phyloP scores from a whole-genome alignment of 2,888 invertebrate genomes.

The Drosophila ezoana region DNA sequence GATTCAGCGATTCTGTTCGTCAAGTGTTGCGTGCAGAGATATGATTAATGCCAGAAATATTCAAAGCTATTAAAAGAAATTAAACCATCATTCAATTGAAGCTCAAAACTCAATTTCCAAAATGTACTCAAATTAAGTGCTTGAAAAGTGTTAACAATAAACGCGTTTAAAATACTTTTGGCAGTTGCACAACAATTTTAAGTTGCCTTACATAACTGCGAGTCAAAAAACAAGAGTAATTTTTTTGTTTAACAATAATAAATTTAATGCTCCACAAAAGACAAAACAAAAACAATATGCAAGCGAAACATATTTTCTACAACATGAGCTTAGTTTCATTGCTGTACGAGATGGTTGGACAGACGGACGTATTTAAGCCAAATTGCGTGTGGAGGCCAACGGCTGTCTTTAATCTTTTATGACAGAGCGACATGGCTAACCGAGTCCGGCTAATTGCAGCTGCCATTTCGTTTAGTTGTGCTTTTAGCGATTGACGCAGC shows the following conservation, averaged over 20 bases:
- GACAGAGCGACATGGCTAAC: conserved; percentile 33
- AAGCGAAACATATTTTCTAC: conserved; percentile 47
- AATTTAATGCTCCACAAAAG: conserved; percentile 57
- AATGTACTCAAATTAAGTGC: conserved; percentile 50
- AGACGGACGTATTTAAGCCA: conserved; percentile 56
- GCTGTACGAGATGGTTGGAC: conserved; percentile 23
- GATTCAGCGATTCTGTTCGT: conserved; percentile 44
- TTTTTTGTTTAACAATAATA: conserved; percentile 55
- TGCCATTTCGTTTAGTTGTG: conserved; percentile 40
- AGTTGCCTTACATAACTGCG: conserved; percentile 53
- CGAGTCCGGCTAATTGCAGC: conserved; percentile 64
- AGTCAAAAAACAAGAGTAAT: conserved; percentile 20
- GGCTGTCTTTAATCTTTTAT: conserved; percentile 62
- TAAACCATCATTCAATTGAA: conserved; percentile 63
- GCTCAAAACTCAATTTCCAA: conserved; percentile 42
- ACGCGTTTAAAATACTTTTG: conserved; percentile 51
- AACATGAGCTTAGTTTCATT: conserved; percentile 30
- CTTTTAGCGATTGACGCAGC: conserved; percentile 48
- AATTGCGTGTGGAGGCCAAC: conserved; percentile 59
- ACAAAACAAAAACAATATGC: conserved; percentile 33
- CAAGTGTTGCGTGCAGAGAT: conserved; percentile 19
- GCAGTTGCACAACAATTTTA: conserved; percentile 63
- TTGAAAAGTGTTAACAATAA: conserved; percentile 60
- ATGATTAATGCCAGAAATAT: conserved; percentile 37
- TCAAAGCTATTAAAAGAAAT: conserved; percentile 59